Base-by-base conservation (phyloP, 2,888 invertebrate species). In the Ptychoptera albimana region DNA sequence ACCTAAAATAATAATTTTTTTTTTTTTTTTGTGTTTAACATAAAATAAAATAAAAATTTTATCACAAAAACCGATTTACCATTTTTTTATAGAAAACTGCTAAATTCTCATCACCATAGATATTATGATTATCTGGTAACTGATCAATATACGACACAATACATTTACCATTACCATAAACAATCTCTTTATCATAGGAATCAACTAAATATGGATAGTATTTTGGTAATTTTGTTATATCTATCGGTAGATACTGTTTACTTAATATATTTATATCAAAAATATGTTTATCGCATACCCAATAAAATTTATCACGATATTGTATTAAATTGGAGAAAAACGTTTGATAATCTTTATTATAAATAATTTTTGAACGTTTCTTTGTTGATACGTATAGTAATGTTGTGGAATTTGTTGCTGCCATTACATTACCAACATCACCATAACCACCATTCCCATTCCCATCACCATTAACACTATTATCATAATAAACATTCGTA, bases 91-190 rank as follows among this genome's bases (percentile, higher is more conserved):
- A 77, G 32, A 56, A 56, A 2, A 69, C 69, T 6, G 72, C 72
- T 45, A 64, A 66, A 13, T 68, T 56, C 29, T 58, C 50, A 37
- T 51, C 56, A 1, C 79, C 79, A 37, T 57, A 58, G 29, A 60
- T 52, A 15, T 73, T 53, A 43, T 57, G 61, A 50, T 70, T 68
- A 2, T 61, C 52, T 3, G 74, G 73, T 46, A 71, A 58, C 51
- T 69, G 66, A 49, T 72, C 68, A 39, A 70, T 69, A 52, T 75
- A 78, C 29, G 74, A 74, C 1, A 78, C 74, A 23, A 75, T 63
- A 54, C 80, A 80, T 46, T 68, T 58, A 1, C 79, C 79, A 47
- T 69, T 60, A 57, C 70, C 70, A 49, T 69, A 69, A 31, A 73
- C 57, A 43, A 61, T 59, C 15, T 52, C 51, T n/a, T 52, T 48